These are phyloP conservation scores for Labrus mixtus DNA, from an alignment of 2,113 vertebrate genomes.

Conservation along the genomic window DNA sequence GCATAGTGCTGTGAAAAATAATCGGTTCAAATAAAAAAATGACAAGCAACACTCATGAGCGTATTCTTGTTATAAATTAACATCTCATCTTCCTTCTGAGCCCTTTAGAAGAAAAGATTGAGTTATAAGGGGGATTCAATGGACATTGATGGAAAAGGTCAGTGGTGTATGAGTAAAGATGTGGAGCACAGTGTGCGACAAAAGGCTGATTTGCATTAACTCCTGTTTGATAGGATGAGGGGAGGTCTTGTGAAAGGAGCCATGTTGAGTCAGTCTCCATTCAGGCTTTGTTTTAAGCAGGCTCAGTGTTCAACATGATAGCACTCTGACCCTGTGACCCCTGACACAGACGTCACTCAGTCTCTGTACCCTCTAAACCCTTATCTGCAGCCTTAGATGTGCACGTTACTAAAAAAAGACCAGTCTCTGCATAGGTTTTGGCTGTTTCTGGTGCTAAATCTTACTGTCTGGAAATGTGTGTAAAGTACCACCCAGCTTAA, in stretches of 20 bases:
- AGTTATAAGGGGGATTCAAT: background rate
- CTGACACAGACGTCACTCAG: background rate
- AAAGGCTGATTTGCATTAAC: conserved; percentile 38
- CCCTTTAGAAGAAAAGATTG: background rate
- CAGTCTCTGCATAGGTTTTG: too few relatives aligned
- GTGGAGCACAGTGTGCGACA: conserved; percentile 14
- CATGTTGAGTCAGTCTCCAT: conserved; percentile 19
- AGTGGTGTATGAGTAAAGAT: conserved; percentile 12
- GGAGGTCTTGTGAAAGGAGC: conserved; percentile 6
- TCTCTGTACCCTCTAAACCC: background rate
- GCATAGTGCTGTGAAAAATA: too few relatives aligned
- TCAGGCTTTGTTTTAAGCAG: conserved; percentile 37
- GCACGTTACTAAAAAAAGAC: too few relatives aligned
- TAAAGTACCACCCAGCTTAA: too few relatives aligned
- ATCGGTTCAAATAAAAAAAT: too few relatives aligned
- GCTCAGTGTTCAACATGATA: conserved; percentile 7
- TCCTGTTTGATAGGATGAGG: conserved; percentile 13
- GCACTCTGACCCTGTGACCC: conserved; percentile 34
- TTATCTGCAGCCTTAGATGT: background rate
- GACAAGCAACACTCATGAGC: background rate
- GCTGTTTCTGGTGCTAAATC: too few relatives aligned
- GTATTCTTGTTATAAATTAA: background rate
- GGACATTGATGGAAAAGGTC: background rate
- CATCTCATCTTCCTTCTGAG: background rate
- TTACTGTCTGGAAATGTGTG: too few relatives aligned